Conservation (phyloP, 64 coral and sea anemone genomes). For the Exaiptasia diaphana region DNA sequence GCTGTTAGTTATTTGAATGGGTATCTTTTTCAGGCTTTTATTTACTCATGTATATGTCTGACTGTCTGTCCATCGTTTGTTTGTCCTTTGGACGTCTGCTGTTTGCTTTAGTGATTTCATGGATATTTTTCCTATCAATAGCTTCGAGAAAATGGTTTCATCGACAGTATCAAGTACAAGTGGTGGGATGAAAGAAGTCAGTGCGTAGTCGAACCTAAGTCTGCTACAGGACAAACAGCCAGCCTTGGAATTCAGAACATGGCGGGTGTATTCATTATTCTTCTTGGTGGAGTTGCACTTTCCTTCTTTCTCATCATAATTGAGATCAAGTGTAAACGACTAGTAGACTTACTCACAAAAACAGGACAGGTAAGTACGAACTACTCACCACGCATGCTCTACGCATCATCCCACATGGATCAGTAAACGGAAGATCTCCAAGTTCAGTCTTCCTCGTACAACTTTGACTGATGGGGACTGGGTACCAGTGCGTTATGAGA, state of each 20-base stretch:
- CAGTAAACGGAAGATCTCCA: no score
- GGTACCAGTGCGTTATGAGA: no score
- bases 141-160: constrained; percentile 74
- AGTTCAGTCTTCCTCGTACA: no score
- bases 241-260: constrained; percentile 71
- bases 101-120: neutral
- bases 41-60: neutral
- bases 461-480: no score
- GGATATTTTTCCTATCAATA: neutral
- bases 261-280: constrained; percentile 79
- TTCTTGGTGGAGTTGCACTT: constrained; percentile 59
- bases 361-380: no score
- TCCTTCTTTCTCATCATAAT: constrained; percentile 62
- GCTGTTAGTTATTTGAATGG: neutral
- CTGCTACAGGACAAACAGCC: constrained; percentile 5
- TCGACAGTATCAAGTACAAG: constrained; percentile 47
- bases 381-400: no score
- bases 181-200: constrained; percentile 87
- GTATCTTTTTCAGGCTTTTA: neutral
- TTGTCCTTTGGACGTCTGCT: neutral
- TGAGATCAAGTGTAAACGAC: constrained; percentile 66
- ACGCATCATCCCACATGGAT: no score
- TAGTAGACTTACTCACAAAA: constrained; percentile 50
- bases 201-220: neutral
- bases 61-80: neutral